Base-by-base conservation (phyloP, 2,113 vertebrate genomes). In the Ciconia stormi region DNA sequence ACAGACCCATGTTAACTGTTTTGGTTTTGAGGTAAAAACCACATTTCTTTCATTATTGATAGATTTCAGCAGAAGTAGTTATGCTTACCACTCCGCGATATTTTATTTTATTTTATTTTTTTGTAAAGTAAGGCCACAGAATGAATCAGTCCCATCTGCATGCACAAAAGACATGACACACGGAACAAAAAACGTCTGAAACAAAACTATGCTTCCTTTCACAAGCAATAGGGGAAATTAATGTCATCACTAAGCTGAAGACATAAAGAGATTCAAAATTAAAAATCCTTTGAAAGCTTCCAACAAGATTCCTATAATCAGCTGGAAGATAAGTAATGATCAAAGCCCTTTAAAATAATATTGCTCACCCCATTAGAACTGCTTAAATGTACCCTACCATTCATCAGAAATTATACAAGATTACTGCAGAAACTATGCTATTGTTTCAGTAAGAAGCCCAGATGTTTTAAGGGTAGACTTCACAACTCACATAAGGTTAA, bases 271-370 rank as follows among this genome's bases (percentile, higher is more conserved):
- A 98, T 97, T 97, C 98, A 97, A 98, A 98, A 98, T 98, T 98
- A 98, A 98, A 98, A 98, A 98, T 98, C 98, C 98, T 98, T 96
- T 97, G 98, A 98, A 98, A n/a, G 96, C 97, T 98, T 98, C 97
- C 98, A 98, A 96, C 97, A 96, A 98, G 97, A 98, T 98, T 98
- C 98, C 98, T 98, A 98, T 98, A 98, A 98, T 98, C 98, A 98
- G 95, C 97, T 97, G 93, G 95, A 96, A 99, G 99, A 99, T 99
- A 99, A 99, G 98, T 98, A 98, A 98, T 99, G 99, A 99, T 99
- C 99, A 99, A 99, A 99, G 98, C 98, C 98, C 95, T 94, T 98
- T 98, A 98, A 98, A 98, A 98, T 95, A 96, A 96, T 98, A 98
- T 99, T 98, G 97, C 98, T 98, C 98, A 93, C 94, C 97, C 98